Conservation (phyloP, 2,113 vertebrate genomes). For the Petromus typicus region DNA sequence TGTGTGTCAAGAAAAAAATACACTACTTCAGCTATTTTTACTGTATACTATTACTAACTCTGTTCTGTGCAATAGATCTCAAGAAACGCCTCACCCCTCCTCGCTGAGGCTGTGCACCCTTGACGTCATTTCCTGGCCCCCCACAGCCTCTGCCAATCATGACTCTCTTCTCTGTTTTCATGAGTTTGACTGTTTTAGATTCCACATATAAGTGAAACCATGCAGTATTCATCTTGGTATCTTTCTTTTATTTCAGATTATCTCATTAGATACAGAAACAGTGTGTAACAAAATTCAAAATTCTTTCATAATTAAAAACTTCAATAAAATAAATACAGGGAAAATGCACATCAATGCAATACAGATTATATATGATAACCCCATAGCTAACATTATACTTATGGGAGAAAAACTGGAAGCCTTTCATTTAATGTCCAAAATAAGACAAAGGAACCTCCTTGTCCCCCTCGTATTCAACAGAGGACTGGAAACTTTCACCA, state of each 20-base stretch:
- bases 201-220: not conserved
- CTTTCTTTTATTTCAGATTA: not conserved
- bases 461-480: not conserved
- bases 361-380: not conserved
- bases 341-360: not conserved
- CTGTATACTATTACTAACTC: not conserved
- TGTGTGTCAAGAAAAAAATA: not conserved
- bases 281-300: not conserved
- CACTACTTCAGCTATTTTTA: not conserved
- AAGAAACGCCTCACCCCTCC: not conserved
- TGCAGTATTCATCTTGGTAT: not conserved
- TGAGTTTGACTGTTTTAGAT: not conserved
- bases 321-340: not conserved
- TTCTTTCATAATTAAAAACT: not conserved
- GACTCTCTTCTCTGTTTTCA: not conserved
- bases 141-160: not conserved
- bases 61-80: not conserved
- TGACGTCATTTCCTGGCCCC: not conserved
- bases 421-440: not conserved
- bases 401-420: not conserved
- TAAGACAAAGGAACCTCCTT: not conserved
- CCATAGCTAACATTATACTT: not conserved
- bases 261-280: not conserved
- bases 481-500: not conserved
- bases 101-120: not conserved